Percentiles rank a stretch among this genome's conserved stretches.
Conservation (phyloP, 2,888 invertebrate genomes). For the Sinhomidia bicolor region DNA sequence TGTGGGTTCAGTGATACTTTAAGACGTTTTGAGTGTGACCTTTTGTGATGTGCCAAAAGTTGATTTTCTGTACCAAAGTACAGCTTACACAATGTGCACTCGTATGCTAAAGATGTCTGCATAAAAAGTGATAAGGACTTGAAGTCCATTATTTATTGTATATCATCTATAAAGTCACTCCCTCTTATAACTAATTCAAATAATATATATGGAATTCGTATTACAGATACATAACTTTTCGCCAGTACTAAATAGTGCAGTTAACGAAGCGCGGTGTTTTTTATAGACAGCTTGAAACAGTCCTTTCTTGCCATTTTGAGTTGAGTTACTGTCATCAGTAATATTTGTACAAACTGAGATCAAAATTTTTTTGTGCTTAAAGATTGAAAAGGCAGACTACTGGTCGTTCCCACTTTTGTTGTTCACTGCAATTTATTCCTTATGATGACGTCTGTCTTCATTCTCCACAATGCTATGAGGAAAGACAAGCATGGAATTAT, state of each 20-base stretch:
- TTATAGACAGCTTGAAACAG: not conserved
- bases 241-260: too few species aligned
- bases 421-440: too few species aligned
- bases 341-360: not conserved
- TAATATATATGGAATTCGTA: too few species aligned
- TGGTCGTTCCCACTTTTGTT: too few species aligned
- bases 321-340: too few species aligned
- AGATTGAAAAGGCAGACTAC: too few species aligned
- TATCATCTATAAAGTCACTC: not conserved
- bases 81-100: slow-evolving; percentile 41
- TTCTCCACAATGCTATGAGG: too few species aligned
- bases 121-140: slow-evolving; percentile 30
- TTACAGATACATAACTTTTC: too few species aligned
- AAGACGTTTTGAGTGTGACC: slow-evolving; percentile 4
- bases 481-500: too few species aligned
- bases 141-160: slow-evolving; percentile 31
- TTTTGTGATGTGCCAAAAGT: slow-evolving; percentile 28
- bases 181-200: too few species aligned
- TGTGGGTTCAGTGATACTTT: slow-evolving; percentile 19
- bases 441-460: too few species aligned
- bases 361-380: too few species aligned
- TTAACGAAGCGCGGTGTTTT: slow-evolving; percentile 10
- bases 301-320: not conserved
- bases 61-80: slow-evolving; percentile 55
- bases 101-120: slow-evolving; percentile 44